phyloP scores from a whole-genome alignment of 2,797 vertebrate species.

The Sebastes variabilis region DNA sequence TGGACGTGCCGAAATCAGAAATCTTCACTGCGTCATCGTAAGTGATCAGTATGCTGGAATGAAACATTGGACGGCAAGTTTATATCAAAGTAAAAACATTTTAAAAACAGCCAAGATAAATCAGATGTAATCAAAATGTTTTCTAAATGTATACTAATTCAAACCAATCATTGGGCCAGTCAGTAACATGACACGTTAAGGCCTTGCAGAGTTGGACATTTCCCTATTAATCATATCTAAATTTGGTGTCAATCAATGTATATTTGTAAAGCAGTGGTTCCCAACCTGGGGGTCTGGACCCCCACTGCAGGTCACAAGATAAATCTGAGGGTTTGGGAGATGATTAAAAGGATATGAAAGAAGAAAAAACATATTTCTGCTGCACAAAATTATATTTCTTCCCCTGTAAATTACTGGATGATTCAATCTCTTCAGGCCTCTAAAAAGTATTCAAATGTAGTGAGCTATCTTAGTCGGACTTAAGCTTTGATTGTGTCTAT shows the following conservation, averaged over 20 bases:
- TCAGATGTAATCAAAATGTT: not conserved
- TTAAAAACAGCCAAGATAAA: not conserved
- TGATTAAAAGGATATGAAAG: not conserved
- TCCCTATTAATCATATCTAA: not conserved
- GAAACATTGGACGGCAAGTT: not conserved
- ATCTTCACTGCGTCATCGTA: constrained; percentile 98
- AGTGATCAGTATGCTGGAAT: constrained; percentile 94
- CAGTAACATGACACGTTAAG: not conserved
- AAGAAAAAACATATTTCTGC: not conserved
- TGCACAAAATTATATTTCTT: not conserved
- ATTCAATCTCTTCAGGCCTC: not conserved
- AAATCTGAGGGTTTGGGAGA: not conserved
- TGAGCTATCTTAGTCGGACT: not conserved
- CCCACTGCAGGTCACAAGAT: not conserved
- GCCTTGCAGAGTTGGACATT: not conserved
- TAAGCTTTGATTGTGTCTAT: not conserved
- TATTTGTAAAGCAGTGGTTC: not conserved
- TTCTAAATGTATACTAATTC: not conserved
- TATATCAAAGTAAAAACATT: constrained; percentile 60
- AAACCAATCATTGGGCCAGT: not conserved
- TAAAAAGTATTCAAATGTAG: not conserved
- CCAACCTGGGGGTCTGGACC: too few relatives aligned
- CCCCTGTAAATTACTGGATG: not conserved
- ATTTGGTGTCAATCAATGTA: not conserved
- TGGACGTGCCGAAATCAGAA: constrained; percentile 97